These are phyloP conservation scores for Chaunax sp. DNA, from an alignment of 2,797 vertebrate genomes.

Conservation along the genomic window DNA sequence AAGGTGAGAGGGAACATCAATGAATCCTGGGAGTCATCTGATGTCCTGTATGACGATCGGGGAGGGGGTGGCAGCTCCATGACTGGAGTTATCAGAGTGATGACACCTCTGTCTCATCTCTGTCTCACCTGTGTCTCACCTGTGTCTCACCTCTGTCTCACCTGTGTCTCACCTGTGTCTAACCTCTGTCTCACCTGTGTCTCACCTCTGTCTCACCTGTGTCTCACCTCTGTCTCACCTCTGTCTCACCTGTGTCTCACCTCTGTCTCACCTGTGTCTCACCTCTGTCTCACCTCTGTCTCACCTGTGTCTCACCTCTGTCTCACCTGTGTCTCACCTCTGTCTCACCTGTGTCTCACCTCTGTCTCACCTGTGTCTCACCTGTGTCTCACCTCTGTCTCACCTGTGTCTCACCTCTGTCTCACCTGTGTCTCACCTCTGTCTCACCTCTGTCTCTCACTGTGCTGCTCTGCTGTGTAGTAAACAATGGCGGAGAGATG, in stretches of 20 bases:
- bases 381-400: not conserved
- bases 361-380: constrained; percentile 32
- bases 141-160: too few species aligned
- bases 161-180: too few species aligned
- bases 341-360: too few species aligned
- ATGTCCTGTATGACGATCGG: not conserved
- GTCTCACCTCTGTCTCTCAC: too few species aligned
- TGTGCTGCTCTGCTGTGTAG: not conserved
- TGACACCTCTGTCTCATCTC: constrained; percentile 41
- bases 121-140: not conserved
- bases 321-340: too few species aligned
- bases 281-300: constrained; percentile 30
- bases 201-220: constrained; percentile 32
- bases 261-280: too few species aligned
- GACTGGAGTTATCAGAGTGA: constrained; percentile 43
- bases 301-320: constrained; percentile 5
- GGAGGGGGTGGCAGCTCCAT: too few species aligned
- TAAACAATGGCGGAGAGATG: constrained; percentile 25
- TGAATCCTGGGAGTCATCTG: not conserved
- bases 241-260: not conserved
- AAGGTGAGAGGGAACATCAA: constrained; percentile 6
- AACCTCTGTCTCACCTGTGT: too few species aligned
- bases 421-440: too few species aligned
- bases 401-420: too few species aligned
- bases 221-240: constrained; percentile 11